Evolutionary conservation across 2,113 vertebrate species (phyloP), one percentile per base, ranked within the genome.

Genomic region (Hassar affinis): DNA sequence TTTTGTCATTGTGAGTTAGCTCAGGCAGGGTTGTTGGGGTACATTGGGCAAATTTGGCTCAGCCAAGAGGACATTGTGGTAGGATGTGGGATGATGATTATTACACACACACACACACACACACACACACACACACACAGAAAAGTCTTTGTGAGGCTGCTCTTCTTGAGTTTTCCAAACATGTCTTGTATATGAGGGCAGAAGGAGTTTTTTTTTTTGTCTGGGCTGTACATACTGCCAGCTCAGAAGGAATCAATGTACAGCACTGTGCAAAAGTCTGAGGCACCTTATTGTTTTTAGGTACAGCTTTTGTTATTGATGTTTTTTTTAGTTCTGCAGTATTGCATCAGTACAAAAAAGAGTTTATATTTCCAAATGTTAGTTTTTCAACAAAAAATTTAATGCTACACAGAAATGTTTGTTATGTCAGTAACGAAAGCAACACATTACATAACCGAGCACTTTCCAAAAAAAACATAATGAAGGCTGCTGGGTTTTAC

Each of bases 101-200:
- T 72, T 59, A 74, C 75, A 54, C 75, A 66, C 27, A 84, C 86
- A 57, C 83, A 79, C 80, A 38, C 85, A 81, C 81, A 76, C 68
- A 76, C 77, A 80, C 69, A 56, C 52, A 78, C 82, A 77, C 78
- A 47, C 57, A 66, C 80, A 81, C 82, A 84, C 75, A 78, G 71
- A 35, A 87, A 80, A 77, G 38, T 64, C 83, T 88, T 90, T 90
- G 85, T 88, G 80, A 81, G 71, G 69, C 35, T 54, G 49, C 80
- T 81, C 64, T 49, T 79, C 27, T 54, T 59, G 76, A 54, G 68
- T 82, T 85, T 86, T 82, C 61, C 83, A 85, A 86, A 84, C 84
- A 82, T 85, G 81, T 85, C 84, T 69, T 78, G 45, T 49, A 74
- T 84, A 71, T 80, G 69, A 62, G 76, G 51, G 51, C 33, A 66